These are phyloP conservation scores for Umimayanthus kanabou DNA, from an alignment of 92 coral and sea anemone species.

Conservation along the genomic window DNA sequence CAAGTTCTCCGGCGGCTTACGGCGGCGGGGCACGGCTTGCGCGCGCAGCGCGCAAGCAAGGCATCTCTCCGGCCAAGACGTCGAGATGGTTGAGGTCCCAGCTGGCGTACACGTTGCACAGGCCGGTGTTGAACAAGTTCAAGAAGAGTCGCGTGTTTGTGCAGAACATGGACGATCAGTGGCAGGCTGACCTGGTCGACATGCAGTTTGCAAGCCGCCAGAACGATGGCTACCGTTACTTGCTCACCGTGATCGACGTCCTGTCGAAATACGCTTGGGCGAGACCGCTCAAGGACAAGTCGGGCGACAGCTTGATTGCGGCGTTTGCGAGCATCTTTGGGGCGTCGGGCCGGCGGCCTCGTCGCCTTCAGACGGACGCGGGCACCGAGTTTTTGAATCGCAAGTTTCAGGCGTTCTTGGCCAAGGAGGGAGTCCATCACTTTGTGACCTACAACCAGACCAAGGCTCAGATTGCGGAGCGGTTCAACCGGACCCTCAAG, in stretches of 20 bases:
- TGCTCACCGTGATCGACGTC: background rate
- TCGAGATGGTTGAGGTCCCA: background rate
- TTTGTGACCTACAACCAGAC: conserved; percentile 1
- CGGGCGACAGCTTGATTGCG: background rate
- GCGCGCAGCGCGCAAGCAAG: no score
- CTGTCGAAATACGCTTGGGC: background rate
- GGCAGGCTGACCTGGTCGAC: background rate
- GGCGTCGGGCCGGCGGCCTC: background rate
- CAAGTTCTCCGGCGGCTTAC: background rate
- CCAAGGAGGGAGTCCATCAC: background rate
- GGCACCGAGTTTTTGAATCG: background rate
- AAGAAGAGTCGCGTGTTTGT: background rate
- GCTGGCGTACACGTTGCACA: background rate
- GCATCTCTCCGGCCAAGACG: no score
- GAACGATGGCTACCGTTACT: background rate
- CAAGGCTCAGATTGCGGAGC: background rate
- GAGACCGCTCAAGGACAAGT: background rate
- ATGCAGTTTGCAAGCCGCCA: background rate
- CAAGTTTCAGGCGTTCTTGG: background rate
- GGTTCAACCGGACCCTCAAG: background rate
- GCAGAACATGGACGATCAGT: background rate
- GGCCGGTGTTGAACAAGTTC: background rate
- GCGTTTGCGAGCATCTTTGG: background rate
- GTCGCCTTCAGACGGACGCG: background rate
- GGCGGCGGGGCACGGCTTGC: background rate